Evolutionary conservation across 1,140 invertebrate species (phyloP), one percentile per base, ranked within the genome.

Genomic region (Macrostomum lignano): DNA sequence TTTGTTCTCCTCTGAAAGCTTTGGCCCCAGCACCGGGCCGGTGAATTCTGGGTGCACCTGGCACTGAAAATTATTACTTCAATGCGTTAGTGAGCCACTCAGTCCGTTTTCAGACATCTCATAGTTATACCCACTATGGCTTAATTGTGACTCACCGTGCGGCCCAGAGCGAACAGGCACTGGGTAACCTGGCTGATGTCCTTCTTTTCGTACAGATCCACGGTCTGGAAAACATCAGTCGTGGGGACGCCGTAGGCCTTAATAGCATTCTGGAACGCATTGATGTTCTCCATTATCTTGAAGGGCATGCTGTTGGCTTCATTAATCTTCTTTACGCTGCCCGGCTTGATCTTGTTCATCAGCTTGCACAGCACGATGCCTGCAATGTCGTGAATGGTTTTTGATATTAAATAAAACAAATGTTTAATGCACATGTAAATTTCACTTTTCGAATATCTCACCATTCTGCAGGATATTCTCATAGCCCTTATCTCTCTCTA

Each of bases 201-300:
- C 9, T 41, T 38, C 19, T 41, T 42, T 26, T 52, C 50, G 36
- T 42, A 52, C 21, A 52, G 36, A 31, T 51, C 47, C 7, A 47
- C 47, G 1, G 47, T 50, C 35, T 52, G 48, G 33, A 51, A 52
- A 10, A 44, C 38, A 26, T 52, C 49, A 6, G 36, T 41, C 35
- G 46, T 44, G 6, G 38, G 25, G 1, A 48, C 36, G 7, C 48
- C 50, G 33, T 46, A 48, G 3, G 22, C 30, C 34, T 71, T 68
- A 41, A 74, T 67, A 1, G 75, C 77, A 43, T 73, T 72, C 51
- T 81, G 74, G 60, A 91, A 86, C 42, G 75, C 74, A 47, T 40
- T 62, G 49, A 82, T 74, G 63, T 86, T 86, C 60, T 86, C 77
- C 76, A 84, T 82, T 66, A 84, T 69, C 49, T 79, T 81, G 67